Evolutionary conservation across 2,888 invertebrate species (phyloP).

Genomic region (Pammene aurita): DNA sequence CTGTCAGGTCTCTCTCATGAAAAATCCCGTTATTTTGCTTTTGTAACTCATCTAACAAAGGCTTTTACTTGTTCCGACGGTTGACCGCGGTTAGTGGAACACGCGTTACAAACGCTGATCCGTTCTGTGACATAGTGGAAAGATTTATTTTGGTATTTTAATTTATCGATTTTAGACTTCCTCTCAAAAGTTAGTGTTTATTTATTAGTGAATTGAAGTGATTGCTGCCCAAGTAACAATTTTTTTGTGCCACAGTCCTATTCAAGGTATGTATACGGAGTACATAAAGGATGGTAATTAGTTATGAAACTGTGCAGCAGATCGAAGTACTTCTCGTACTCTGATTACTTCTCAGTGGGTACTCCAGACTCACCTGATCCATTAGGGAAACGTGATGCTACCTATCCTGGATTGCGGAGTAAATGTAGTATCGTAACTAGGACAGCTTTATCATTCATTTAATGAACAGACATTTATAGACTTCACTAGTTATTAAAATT

Average conservation of each 20-base stretch:
- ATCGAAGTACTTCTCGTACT: slow-evolving; percentile 14
- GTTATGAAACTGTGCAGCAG: slow-evolving; percentile 13
- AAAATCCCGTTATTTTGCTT: slow-evolving; percentile 80
- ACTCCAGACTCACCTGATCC: slow-evolving; percentile 3
- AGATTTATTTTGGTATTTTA: slow-evolving; percentile 66
- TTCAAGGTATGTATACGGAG: slow-evolving; percentile 66
- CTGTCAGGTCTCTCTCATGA: slow-evolving; percentile 70
- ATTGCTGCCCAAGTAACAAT: slow-evolving; percentile 64
- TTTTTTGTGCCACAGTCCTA: slow-evolving; percentile 76
- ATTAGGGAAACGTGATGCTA: neutral
- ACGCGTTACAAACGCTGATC: slow-evolving; percentile 54
- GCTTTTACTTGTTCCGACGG: slow-evolving; percentile 69
- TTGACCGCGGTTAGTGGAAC: slow-evolving; percentile 60
- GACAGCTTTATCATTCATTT: slow-evolving; percentile 5
- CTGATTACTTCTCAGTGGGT: neutral
- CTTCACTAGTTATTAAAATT: neutral
- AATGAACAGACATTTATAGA: neutral
- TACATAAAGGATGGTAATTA: slow-evolving; percentile 13
- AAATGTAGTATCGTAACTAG: neutral
- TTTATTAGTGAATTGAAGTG: slow-evolving; percentile 70
- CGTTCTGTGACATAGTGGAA: slow-evolving; percentile 62
- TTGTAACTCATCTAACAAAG: slow-evolving; percentile 78
- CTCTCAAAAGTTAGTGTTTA: slow-evolving; percentile 66
- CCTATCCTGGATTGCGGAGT: neutral
- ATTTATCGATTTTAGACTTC: slow-evolving; percentile 77